phyloP scores from a whole-genome alignment of 2,113 vertebrate species.

The Prietella phreatophila region DNA sequence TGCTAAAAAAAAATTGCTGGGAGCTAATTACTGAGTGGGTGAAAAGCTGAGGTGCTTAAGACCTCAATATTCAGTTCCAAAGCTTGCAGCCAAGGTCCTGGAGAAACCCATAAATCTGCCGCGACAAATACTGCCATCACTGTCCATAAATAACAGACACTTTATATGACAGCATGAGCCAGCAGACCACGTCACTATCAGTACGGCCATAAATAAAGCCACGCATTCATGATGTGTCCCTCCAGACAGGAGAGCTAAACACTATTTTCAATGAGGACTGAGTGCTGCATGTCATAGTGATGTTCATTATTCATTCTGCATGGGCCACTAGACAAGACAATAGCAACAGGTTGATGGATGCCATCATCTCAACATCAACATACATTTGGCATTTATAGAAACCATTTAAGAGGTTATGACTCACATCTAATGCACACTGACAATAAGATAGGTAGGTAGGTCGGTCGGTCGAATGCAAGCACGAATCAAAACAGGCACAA shows the following conservation, averaged over 20 bases:
- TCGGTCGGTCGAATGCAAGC: not conserved
- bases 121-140: not conserved
- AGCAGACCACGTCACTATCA: slow-evolving; percentile 2
- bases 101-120: slow-evolving; percentile 1
- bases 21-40: not conserved
- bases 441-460: not conserved
- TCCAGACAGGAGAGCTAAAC: slow-evolving; percentile 54
- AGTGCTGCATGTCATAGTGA: slow-evolving; percentile 54
- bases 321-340: slow-evolving; percentile 58
- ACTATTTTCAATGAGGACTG: slow-evolving; percentile 42
- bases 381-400: slow-evolving; percentile 62
- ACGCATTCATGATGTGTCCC: slow-evolving; percentile 56
- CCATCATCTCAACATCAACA: slow-evolving; percentile 51
- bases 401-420: slow-evolving; percentile 19
- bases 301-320: slow-evolving; percentile 61
- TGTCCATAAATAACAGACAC: slow-evolving; percentile 7
- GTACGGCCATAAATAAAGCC: slow-evolving; percentile 23
- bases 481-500: not conserved
- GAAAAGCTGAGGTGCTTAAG: not conserved
- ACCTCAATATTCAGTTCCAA: not conserved
- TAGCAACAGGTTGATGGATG: slow-evolving; percentile 45
- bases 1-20: slow-evolving; percentile 2
- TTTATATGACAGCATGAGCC: not conserved
- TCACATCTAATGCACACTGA: slow-evolving; percentile 34
- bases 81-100: slow-evolving; percentile 1